Base-by-base conservation (phyloP, 2,888 invertebrate genomes). In the Pecten maximus region DNA sequence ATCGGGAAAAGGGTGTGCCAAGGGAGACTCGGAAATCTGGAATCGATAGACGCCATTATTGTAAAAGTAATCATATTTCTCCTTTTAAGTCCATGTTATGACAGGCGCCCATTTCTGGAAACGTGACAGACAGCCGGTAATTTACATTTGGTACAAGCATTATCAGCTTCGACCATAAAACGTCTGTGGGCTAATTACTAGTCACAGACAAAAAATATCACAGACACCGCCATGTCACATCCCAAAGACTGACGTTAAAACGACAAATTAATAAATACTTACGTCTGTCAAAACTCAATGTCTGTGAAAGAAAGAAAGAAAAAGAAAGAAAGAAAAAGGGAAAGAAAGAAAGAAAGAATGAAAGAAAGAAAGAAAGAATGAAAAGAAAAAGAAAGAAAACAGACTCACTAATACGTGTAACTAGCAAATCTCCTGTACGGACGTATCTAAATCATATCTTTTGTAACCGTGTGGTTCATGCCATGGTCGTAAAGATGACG, bases 61-160 rank as follows among this genome's bases (percentile, higher is more conserved):
- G 74, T 35, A 74, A 74, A 12, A 74, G 74, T 74, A 74, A 74
- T 74, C 74, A 74, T 74, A 74, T 74, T 74, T 35, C 28, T 74
- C 74, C 74, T 74, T 74, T 35, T 74, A 74, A 74, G 74, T 74
- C 74, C 28, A 74, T 74, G 35, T 74, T 74, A 74, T 74, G 74
- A 74, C 74, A 74, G 35, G 74, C 74, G 74, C 35, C 12, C 74
- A 74, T 74, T 74, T 74, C 74, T 74, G 74, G 35, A 28, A 28
- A 74, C 74, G 10, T 35, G 74, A 74, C 74, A 74, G 74, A 74
- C 74, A 35, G 74, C 2, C 28, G 74, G 35, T 23, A 12, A 74
- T 54, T 54, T 54, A 54, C 19, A 54, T 35, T 28, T 10, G 23
- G 28, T 74, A 74, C 1, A 2, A 10, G 6, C 35, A 74, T 74